These are phyloP conservation scores for Zonitis immaculata DNA, from an alignment of 2,888 invertebrate species.

Conservation along the genomic window DNA sequence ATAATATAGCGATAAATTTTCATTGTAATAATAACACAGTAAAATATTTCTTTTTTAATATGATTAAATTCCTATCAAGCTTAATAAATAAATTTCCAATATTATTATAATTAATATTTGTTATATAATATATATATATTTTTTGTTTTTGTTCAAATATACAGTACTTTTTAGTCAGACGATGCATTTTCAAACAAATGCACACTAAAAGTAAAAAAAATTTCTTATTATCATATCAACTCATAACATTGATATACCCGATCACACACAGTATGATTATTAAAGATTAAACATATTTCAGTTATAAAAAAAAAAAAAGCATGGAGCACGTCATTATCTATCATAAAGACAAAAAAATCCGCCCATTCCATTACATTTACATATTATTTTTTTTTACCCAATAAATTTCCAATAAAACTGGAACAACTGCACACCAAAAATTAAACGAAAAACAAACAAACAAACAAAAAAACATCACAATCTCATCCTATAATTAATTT, in stretches of 20 bases:
- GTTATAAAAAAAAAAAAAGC: too few relatives aligned
- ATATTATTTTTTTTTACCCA: slow-evolving; percentile 5
- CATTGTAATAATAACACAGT: slow-evolving; percentile 13
- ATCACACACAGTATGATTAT: slow-evolving; percentile 54
- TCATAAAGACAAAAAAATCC: slow-evolving; percentile 9
- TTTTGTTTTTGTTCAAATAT: too few relatives aligned
- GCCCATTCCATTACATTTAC: neutral
- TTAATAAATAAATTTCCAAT: slow-evolving; percentile 19
- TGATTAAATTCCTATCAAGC: slow-evolving; percentile 15
- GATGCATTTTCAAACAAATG: slow-evolving; percentile 52
- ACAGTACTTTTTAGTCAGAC: slow-evolving; percentile 18
- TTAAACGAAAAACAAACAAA: too few relatives aligned
- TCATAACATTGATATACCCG: slow-evolving; percentile 51
- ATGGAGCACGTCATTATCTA: slow-evolving; percentile 12
- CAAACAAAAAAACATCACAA: too few relatives aligned
- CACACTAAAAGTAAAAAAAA: slow-evolving; percentile 38
- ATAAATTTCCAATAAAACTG: slow-evolving; percentile 50
- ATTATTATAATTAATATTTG: slow-evolving; percentile 17
- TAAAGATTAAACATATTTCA: slow-evolving; percentile 39
- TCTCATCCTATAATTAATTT: too few relatives aligned
- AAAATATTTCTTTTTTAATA: slow-evolving; percentile 10
- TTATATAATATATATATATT: slow-evolving; percentile 11
- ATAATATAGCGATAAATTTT: neutral
- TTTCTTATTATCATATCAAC: slow-evolving; percentile 49
- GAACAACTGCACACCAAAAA: slow-evolving; percentile 34